A percentile compares a stretch with the other conserved stretches of the same genome.
Evolutionary conservation across 1,140 invertebrate genomes (phyloP).

Genomic region (Leptinotarsa lineolata): DNA sequence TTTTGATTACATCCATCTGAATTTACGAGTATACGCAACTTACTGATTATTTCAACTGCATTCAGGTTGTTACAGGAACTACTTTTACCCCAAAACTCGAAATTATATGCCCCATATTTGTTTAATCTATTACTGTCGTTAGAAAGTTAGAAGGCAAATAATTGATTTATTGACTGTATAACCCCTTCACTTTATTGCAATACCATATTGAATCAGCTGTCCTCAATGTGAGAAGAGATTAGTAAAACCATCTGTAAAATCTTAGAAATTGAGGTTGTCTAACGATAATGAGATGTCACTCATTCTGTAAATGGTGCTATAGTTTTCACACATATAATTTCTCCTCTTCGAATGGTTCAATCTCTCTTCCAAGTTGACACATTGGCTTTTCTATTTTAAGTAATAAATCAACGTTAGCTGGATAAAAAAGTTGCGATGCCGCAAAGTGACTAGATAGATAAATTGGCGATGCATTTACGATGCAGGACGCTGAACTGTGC

Average conservation of each 20-base stretch:
- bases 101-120: too few relatives aligned
- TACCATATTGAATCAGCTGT: background rate
- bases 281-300: conserved; percentile 8
- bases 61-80: too few relatives aligned
- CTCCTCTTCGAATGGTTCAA: background rate
- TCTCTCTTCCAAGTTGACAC: conserved; percentile 14
- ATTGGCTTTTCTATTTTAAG: background rate
- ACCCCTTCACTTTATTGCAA: conserved; percentile 1
- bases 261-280: background rate
- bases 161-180: background rate
- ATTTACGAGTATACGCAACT: too few relatives aligned
- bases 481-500: conserved; percentile 46
- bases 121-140: background rate
- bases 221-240: background rate
- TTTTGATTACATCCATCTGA: too few relatives aligned
- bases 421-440: conserved; percentile 12
- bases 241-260: background rate
- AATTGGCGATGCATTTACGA: conserved; percentile 15
- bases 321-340: conserved; percentile 14
- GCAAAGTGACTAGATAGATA: background rate
- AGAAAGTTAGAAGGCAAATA: background rate
- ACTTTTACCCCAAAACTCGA: too few relatives aligned
- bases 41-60: too few relatives aligned
- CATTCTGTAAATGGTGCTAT: background rate
- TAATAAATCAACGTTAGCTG: conserved; percentile 5